phyloP scores from a whole-genome alignment of 1,140 invertebrate species.

The Chymomyza costata region DNA sequence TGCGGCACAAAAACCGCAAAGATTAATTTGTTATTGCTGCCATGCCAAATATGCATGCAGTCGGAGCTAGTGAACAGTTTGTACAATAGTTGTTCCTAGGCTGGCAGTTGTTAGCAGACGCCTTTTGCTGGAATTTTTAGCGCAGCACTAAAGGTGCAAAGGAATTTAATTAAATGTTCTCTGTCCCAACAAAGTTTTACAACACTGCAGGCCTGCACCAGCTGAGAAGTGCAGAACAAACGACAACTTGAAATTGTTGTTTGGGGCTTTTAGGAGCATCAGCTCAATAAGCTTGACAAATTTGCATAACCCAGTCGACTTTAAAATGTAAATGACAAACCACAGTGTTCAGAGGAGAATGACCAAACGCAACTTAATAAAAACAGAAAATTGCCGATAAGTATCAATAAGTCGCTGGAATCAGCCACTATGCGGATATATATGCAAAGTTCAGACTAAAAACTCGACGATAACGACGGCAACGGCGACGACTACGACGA shows the following conservation, averaged over 20 bases:
- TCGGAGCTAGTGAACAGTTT: constrained; percentile 4
- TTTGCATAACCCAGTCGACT: constrained; percentile 38
- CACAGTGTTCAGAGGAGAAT: too few relatives aligned
- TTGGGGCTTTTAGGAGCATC: constrained; percentile 13
- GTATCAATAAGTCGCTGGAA: too few relatives aligned
- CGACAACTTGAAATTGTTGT: constrained; percentile 25
- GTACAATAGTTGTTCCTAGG: not conserved
- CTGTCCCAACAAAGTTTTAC: constrained; percentile 8
- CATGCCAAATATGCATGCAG: constrained; percentile 8
- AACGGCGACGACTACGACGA: constrained; percentile 19
- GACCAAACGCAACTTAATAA: too few relatives aligned
- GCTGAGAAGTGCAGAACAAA: constrained; percentile 26
- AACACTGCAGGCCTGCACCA: not conserved
- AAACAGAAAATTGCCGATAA: too few relatives aligned
- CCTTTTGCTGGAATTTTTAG: constrained; percentile 56
- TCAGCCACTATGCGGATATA: too few relatives aligned
- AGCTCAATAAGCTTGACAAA: constrained; percentile 62
- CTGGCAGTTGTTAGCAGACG: constrained; percentile 24
- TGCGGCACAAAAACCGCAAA: constrained; percentile 46
- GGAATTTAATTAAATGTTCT: constrained; percentile 72
- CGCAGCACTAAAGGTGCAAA: constrained; percentile 72
- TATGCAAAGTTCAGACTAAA: too few relatives aligned
- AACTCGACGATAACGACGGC: too few relatives aligned
- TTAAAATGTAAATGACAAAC: too few relatives aligned
- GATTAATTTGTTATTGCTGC: constrained; percentile 67